These are phyloP conservation scores for Drosophila percnosoma DNA, from an alignment of 2,888 invertebrate species.

Conservation along the genomic window DNA sequence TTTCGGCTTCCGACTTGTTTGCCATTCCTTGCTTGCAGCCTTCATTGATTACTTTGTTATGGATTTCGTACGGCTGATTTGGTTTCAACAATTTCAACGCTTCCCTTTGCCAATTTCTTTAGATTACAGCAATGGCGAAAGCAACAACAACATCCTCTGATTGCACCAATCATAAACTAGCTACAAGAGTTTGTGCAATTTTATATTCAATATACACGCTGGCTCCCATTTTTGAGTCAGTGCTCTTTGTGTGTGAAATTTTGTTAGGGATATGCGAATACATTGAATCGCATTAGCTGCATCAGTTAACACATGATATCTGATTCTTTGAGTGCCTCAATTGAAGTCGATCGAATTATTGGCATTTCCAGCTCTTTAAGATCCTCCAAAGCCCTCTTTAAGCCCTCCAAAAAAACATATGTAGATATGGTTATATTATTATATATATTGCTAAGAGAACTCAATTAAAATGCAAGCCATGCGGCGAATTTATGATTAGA, in stretches of 20 bases:
- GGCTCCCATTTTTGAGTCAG: slow-evolving; percentile 1
- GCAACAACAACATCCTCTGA: slow-evolving; percentile 49
- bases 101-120: slow-evolving; percentile 31
- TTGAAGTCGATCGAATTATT: slow-evolving; percentile 12
- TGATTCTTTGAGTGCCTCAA: background rate
- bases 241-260: slow-evolving; percentile 4
- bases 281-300: slow-evolving; percentile 14
- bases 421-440: slow-evolving; percentile 4
- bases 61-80: slow-evolving; percentile 71
- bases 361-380: background rate
- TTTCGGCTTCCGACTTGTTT: slow-evolving; percentile 58
- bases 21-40: slow-evolving; percentile 53
- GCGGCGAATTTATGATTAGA: slow-evolving; percentile 65
- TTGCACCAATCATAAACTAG: slow-evolving; percentile 64
- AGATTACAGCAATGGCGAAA: slow-evolving; percentile 31
- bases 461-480: slow-evolving; percentile 68
- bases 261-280: slow-evolving; percentile 13
- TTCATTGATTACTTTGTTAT: slow-evolving; percentile 80
- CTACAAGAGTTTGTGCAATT: slow-evolving; percentile 50
- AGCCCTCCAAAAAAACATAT: background rate
- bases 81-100: slow-evolving; percentile 47
- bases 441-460: slow-evolving; percentile 14
- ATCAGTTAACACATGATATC: slow-evolving; percentile 11
- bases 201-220: slow-evolving; percentile 52
- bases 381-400: too few species aligned